phyloP scores from a whole-genome alignment of 2,113 vertebrate genomes.

The Rhynchomys soricoides region DNA sequence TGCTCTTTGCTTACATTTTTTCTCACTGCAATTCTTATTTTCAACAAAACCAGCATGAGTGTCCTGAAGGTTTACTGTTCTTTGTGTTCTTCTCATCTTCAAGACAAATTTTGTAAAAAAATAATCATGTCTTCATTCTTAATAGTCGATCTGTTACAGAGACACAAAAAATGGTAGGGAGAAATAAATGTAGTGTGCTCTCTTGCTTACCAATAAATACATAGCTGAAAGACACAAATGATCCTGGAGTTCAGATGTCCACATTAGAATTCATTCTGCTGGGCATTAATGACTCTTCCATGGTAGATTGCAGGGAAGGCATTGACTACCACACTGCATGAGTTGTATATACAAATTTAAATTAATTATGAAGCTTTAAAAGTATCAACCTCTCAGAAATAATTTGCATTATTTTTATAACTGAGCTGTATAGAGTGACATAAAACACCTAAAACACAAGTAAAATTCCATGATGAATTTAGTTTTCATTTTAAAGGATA shows the following conservation, averaged over 20 bases:
- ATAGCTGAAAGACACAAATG: not conserved
- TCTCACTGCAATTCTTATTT: not conserved
- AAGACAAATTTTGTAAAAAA: not conserved
- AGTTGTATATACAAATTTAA: not conserved
- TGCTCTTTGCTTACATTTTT: not conserved
- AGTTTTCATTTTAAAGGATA: not conserved
- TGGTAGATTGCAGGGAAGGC: not conserved
- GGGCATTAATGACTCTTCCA: not conserved
- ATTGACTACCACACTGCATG: not conserved
- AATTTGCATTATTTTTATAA: not conserved
- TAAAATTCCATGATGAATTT: not conserved
- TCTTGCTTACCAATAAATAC: not conserved
- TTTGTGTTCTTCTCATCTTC: not conserved
- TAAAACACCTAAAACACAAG: not conserved
- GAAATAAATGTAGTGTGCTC: not conserved
- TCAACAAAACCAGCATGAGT: not conserved
- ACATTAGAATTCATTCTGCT: not conserved
- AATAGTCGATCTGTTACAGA: not conserved
- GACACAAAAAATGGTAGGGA: not conserved
- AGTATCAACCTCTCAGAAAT: not conserved
- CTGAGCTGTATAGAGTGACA: not conserved
- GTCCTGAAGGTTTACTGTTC: fast-evolving
- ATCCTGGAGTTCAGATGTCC: not conserved
- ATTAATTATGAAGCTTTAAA: not conserved
- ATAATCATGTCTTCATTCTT: not conserved